A percentile compares a stretch with the other conserved stretches of the same genome.
Evolutionary conservation across 2,797 vertebrate species (phyloP).

Genomic region (Xiphorhynchus erythropygius): DNA sequence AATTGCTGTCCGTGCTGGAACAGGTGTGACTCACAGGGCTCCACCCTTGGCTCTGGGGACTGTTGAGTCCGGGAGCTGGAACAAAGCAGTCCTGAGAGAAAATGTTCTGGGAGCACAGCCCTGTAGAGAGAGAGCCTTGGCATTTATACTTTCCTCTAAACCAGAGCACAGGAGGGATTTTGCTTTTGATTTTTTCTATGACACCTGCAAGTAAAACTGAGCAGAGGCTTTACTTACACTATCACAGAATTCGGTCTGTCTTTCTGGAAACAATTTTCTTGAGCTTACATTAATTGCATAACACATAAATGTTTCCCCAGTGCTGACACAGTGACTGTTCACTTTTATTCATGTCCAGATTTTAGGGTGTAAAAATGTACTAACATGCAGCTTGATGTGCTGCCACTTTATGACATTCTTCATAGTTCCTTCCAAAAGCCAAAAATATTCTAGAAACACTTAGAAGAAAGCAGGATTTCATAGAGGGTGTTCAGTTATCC

Average conservation of each 20-base stretch:
- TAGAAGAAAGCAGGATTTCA: background rate
- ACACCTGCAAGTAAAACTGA: background rate
- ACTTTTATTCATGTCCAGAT: background rate
- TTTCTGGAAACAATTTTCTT: background rate
- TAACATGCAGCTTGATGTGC: background rate
- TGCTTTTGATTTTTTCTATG: background rate
- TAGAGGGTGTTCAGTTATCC: background rate
- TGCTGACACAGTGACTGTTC: background rate
- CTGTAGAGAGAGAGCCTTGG: background rate
- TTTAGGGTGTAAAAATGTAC: background rate
- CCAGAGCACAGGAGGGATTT: background rate
- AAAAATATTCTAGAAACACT: background rate
- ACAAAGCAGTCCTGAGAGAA: background rate
- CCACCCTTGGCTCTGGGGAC: background rate
- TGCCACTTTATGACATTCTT: background rate
- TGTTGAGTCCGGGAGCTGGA: rapidly evolving
- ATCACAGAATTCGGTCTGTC: background rate
- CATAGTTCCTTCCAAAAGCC: background rate
- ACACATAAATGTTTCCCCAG: background rate
- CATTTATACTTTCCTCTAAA: background rate
- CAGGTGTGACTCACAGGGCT: background rate
- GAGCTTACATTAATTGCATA: background rate
- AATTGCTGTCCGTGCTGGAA: background rate
- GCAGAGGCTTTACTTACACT: background rate
- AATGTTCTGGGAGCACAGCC: background rate